Conservation (phyloP, 2,888 invertebrate genomes). For the Andrena praecox region DNA sequence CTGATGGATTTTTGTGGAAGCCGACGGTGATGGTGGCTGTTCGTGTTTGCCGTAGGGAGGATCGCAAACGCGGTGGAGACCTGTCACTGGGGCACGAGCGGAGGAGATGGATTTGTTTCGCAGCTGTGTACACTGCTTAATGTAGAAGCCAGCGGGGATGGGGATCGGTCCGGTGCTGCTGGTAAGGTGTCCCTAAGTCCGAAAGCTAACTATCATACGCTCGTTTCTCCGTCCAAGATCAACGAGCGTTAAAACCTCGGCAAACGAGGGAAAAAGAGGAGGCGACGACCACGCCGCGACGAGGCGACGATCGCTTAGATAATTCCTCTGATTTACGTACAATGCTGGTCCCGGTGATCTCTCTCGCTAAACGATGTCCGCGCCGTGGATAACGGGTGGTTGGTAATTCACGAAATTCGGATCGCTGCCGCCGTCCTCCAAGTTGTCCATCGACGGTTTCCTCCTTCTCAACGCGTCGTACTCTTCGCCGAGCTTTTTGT, state of each 20-base stretch:
- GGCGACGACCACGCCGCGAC: neutral
- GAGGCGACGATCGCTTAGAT: neutral
- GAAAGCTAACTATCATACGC: conserved; percentile 75
- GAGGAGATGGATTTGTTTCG: conserved; percentile 82
- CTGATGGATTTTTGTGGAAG: conserved; percentile 66
- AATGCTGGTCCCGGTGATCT: neutral
- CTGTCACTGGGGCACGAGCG: conserved; percentile 72
- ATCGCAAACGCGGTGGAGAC: conserved; percentile 63
- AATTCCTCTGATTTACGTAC: conserved; percentile 10
- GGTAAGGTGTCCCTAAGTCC: conserved; percentile 81
- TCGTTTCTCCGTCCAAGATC: conserved; percentile 65
- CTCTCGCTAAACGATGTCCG: conserved; percentile 54
- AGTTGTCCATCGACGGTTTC: conserved; percentile 62
- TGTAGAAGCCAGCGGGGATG: conserved; percentile 72
- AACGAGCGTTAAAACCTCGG: conserved; percentile 61
- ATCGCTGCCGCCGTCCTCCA: conserved; percentile 73
- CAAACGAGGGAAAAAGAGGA: conserved; percentile 29
- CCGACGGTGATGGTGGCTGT: conserved; percentile 45
- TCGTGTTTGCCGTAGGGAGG: conserved; percentile 72
- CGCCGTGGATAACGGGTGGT: conserved; percentile 49
- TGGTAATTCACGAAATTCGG: conserved; percentile 64
- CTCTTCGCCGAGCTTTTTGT: conserved; percentile 84
- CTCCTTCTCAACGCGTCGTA: conserved; percentile 75
- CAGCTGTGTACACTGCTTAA: conserved; percentile 84
- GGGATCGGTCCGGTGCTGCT: conserved; percentile 73